A percentile compares a stretch with the other conserved stretches of the same genome.
Conservation (phyloP, 1,140 invertebrate genomes). For the Dufourea novaeangliae region DNA sequence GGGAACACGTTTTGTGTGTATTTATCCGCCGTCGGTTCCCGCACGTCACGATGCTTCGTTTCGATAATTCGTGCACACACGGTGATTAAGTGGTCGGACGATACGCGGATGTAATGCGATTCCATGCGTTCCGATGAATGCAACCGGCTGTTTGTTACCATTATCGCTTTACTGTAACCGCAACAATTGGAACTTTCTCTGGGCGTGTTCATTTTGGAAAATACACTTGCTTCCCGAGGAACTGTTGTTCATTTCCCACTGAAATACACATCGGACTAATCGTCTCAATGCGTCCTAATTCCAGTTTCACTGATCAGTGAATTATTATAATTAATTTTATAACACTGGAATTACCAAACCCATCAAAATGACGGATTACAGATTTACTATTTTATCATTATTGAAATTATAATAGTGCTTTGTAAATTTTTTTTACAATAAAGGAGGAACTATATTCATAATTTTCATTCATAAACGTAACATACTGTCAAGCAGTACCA, state of each 20-base stretch:
- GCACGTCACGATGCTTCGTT: slow-evolving; percentile 10
- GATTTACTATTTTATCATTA: too few relatives aligned
- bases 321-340: too few relatives aligned
- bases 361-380: too few relatives aligned
- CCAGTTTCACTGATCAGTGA: too few relatives aligned
- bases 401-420: too few relatives aligned
- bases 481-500: too few relatives aligned
- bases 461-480: too few relatives aligned
- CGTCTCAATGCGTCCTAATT: too few relatives aligned
- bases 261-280: too few relatives aligned
- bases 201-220: background rate
- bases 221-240: background rate
- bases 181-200: background rate
- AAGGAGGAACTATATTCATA: too few relatives aligned
- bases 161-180: slow-evolving; percentile 5
- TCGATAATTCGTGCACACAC: slow-evolving; percentile 35
- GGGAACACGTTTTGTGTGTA: slow-evolving; percentile 3
- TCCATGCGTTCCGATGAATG: slow-evolving; percentile 9
- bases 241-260: background rate
- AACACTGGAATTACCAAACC: too few relatives aligned
- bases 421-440: too few relatives aligned
- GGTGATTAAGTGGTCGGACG: slow-evolving; percentile 28
- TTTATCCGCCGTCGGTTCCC: slow-evolving; percentile 24
- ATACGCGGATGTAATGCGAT: slow-evolving; percentile 24
- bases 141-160: slow-evolving; percentile 9